phyloP scores from a whole-genome alignment of 2,888 invertebrate genomes.

The Drosophila kambysellisi region DNA sequence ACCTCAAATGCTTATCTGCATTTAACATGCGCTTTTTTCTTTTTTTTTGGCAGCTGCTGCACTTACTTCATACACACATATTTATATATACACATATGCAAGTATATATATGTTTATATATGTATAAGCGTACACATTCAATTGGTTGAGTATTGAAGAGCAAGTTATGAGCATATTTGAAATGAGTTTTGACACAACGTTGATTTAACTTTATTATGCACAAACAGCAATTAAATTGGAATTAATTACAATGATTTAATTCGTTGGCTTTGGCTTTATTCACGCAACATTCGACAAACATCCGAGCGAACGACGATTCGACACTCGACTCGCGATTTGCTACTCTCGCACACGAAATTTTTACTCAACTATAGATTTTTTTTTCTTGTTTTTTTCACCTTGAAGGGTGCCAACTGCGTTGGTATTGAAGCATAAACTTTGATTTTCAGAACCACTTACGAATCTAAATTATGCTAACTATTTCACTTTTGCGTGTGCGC shows the following conservation, averaged over 20 bases:
- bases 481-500: conserved; percentile 50
- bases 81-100: conserved; percentile 13
- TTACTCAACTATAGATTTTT: conserved; percentile 52
- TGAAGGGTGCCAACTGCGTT: conserved; percentile 19
- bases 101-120: conserved; percentile 15
- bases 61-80: conserved; percentile 48
- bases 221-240: conserved; percentile 71
- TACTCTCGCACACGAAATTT: conserved; percentile 52
- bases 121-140: conserved; percentile 19
- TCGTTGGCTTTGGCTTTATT: conserved; percentile 70
- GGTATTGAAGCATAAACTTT: conserved; percentile 32
- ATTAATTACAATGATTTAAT: conserved; percentile 75
- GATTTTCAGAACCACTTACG: conserved; percentile 62
- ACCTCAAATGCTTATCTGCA: conserved; percentile 79
- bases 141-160: conserved; percentile 17
- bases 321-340: conserved; percentile 30
- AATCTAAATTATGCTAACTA: conserved; percentile 47
- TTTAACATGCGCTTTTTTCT: conserved; percentile 71
- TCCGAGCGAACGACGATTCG: conserved; percentile 48
- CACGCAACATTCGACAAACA: conserved; percentile 69
- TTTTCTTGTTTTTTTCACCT: conserved; percentile 32
- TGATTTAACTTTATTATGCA: conserved; percentile 58
- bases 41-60: conserved; percentile 64
- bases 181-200: conserved; percentile 21
- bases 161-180: conserved; percentile 17